phyloP scores from a whole-genome alignment of 1,140 invertebrate species.

The Pantala flavescens region DNA sequence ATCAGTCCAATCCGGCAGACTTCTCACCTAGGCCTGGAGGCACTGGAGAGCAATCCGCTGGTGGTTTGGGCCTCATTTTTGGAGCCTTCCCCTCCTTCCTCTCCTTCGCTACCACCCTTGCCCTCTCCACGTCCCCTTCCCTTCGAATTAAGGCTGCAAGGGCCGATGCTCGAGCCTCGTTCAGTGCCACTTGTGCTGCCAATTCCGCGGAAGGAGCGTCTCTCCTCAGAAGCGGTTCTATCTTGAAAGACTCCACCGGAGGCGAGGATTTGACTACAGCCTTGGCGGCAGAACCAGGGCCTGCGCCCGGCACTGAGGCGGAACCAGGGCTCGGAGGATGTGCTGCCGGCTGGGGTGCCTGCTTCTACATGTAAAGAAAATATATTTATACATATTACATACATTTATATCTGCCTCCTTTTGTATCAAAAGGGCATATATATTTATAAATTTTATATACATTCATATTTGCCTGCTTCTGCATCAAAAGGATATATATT shows the following conservation, averaged over 20 bases:
- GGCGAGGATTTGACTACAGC: not conserved
- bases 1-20: too few relatives aligned
- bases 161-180: slow-evolving; percentile 22
- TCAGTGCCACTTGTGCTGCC: slow-evolving; percentile 27
- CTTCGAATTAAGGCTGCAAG: slow-evolving; percentile 16
- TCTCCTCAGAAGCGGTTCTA: slow-evolving; percentile 29
- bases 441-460: too few relatives aligned
- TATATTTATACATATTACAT: too few relatives aligned
- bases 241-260: slow-evolving; percentile 21
- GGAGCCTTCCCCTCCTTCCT: slow-evolving; percentile 11
- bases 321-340: not conserved
- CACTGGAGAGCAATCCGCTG: slow-evolving; percentile 24
- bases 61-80: slow-evolving; percentile 1
- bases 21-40: slow-evolving; percentile 27
- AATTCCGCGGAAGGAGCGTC: slow-evolving; percentile 30
- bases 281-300: not conserved
- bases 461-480: too few relatives aligned
- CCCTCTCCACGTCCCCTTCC: slow-evolving; percentile 11
- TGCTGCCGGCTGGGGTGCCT: not conserved
- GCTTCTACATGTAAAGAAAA: too few relatives aligned
- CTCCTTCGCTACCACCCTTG: not conserved
- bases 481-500: too few relatives aligned
- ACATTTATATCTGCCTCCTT: too few relatives aligned
- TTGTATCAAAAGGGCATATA: too few relatives aligned
- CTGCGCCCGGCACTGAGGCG: not conserved